Percentiles rank a stretch among this genome's conserved stretches.
Conservation (phyloP, 2,888 invertebrate genomes). For the Periphyllus acericola region DNA sequence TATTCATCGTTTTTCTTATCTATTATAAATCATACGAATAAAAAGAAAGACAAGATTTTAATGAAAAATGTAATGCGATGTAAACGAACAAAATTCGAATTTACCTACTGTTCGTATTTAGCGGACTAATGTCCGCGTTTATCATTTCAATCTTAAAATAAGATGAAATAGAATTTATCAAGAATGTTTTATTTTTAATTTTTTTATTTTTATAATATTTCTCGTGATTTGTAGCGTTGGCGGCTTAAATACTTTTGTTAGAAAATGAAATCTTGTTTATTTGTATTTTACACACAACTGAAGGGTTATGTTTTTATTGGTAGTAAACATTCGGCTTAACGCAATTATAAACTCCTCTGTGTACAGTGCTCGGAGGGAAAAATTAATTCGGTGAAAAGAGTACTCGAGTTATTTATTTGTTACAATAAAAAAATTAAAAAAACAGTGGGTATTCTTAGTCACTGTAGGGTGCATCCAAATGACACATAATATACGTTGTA, state of each 20-base stretch:
- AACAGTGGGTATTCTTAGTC: no score
- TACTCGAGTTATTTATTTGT: background rate
- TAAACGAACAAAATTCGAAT: background rate
- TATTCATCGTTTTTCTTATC: no score
- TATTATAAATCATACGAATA: no score
- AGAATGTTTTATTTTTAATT: background rate
- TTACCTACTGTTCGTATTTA: background rate
- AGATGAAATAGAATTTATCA: background rate
- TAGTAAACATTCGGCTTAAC: slow-evolving; percentile 9
- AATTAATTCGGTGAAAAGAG: background rate
- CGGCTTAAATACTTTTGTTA: background rate
- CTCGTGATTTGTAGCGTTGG: background rate
- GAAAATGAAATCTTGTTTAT: no score
- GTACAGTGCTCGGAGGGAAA: background rate
- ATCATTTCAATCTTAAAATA: background rate
- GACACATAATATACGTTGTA: background rate
- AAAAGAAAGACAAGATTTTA: no score
- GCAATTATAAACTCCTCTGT: background rate
- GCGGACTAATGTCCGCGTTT: background rate
- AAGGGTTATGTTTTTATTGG: background rate
- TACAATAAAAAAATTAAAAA: slow-evolving; percentile 6
- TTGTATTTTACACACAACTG: background rate
- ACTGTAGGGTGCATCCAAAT: background rate
- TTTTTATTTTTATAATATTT: background rate
- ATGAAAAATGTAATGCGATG: background rate